phyloP scores from a whole-genome alignment of 2,888 invertebrate genomes.

The Pollenia angustigena region DNA sequence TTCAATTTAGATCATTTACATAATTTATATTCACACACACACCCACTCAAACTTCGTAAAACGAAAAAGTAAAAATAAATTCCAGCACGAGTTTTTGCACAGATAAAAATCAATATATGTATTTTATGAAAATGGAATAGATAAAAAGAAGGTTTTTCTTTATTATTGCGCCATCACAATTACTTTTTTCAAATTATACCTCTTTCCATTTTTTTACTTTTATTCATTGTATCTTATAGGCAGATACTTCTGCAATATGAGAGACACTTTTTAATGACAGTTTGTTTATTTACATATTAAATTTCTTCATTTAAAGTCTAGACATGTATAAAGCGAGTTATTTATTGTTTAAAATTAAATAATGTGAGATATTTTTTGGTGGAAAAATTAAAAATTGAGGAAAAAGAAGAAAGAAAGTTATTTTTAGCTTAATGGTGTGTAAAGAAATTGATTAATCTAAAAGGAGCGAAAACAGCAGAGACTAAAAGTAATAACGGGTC shows the following conservation, averaged over 20 bases:
- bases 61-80: neutral
- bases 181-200: neutral
- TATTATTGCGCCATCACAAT: neutral
- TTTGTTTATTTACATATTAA: neutral
- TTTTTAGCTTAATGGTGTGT: constrained; percentile 19
- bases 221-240: constrained; percentile 13
- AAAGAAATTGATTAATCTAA: too few relatives aligned
- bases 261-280: neutral
- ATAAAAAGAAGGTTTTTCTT: neutral
- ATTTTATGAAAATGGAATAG: constrained; percentile 23
- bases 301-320: constrained; percentile 70
- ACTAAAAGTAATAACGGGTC: too few relatives aligned
- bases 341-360: constrained; percentile 15
- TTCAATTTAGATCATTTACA: constrained; percentile 67
- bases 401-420: neutral
- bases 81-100: constrained; percentile 17
- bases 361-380: constrained; percentile 37
- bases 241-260: neutral
- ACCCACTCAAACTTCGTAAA: constrained; percentile 9
- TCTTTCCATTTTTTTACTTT: constrained; percentile 2
- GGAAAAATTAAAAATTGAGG: neutral
- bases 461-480: too few relatives aligned
- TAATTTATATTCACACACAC: constrained; percentile 37
- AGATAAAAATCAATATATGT: constrained; percentile 38
- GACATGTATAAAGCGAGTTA: constrained; percentile 67